Evolutionary conservation across 2,888 invertebrate species (phyloP), one percentile per base, ranked within the genome.

Genomic region (Agrotis ipsilon): DNA sequence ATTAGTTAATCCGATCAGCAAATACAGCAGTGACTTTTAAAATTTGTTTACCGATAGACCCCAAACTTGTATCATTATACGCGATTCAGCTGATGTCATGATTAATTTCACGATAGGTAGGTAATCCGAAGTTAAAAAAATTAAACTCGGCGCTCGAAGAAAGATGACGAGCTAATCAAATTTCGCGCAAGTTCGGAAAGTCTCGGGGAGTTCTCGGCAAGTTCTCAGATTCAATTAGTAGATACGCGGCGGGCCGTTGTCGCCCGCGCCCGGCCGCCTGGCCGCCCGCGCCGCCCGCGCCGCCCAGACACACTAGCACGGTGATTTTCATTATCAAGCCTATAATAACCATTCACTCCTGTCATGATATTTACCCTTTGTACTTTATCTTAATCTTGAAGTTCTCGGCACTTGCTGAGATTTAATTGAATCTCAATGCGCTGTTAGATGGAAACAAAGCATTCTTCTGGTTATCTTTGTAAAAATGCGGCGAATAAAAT

Each of bases 221-320:
- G 93, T 94, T 94, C 88, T 87, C 88, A 88, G 94, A 95, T 95
- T 95, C 93, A 95, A 95, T 95, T 95, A 95, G 90, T 81, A 93
- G 95, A 94, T 94, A 94, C 87, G 80, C 83, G 85, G 73, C 78
- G 80, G 82, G 84, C 87, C 84, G 87, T 71, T 75, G 74, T 78
- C 72, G 71, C 49, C 24, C 68, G 58, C 46, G 14, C 48, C 46
- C 48, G 58, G 58, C 51, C 69, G 58, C 58, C 59, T 51, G 69
- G 24, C 68, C 71, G 77, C 68, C 74, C 62, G 63, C 74, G 24
- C 68, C 71, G 77, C 68, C 74, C 62, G 63, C 74, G 59, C 71
- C 78, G 67, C 82, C 68, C 68, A 66, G 68, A 75, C 76, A 81
- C 80, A 80, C 85, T 72, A 81, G 74, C 81, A 83, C 85, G 81